Evolutionary conservation across 2,888 invertebrate species (phyloP).

Genomic region (Empis stercorea): DNA sequence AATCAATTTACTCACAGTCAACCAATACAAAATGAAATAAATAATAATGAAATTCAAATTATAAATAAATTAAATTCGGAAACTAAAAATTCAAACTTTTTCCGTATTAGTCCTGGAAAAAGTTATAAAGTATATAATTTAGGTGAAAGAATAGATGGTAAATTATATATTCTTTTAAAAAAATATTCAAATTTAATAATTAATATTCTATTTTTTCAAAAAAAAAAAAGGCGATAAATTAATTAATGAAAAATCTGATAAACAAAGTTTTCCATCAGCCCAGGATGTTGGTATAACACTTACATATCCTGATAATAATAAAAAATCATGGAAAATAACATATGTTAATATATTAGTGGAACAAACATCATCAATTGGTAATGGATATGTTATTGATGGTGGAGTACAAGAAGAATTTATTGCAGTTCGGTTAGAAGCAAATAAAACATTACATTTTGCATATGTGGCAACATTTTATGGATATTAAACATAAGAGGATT

Average conservation of each 20-base stretch:
- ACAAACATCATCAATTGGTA: constrained; percentile 8
- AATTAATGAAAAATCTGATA: constrained; percentile 1
- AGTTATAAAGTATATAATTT: too few species aligned
- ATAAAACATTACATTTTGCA: constrained; percentile 7
- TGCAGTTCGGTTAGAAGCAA: constrained; percentile 6
- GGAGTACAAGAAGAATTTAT: constrained; percentile 7
- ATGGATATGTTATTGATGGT: constrained; percentile 6
- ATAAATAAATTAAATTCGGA: too few species aligned
- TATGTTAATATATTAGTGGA: constrained; percentile 8
- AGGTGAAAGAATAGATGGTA: too few species aligned
- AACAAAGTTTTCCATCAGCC: constrained; percentile 6
- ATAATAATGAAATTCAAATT: too few species aligned
- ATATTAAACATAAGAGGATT: constrained; percentile 6
- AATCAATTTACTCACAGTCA: too few species aligned
- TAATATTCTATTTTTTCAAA: neutral
- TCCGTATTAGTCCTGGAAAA: too few species aligned
- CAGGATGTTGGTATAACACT: constrained; percentile 6
- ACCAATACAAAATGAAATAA: too few species aligned
- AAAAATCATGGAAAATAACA: constrained; percentile 2
- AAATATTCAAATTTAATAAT: too few species aligned
- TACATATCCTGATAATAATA: constrained; percentile 4
- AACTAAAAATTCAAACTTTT: too few species aligned
- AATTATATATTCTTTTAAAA: too few species aligned
- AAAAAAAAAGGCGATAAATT: constrained; percentile 7
- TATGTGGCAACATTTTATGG: constrained; percentile 10